These are phyloP conservation scores for Xestia xanthographa DNA, from an alignment of 2,888 invertebrate species.

Conservation along the genomic window DNA sequence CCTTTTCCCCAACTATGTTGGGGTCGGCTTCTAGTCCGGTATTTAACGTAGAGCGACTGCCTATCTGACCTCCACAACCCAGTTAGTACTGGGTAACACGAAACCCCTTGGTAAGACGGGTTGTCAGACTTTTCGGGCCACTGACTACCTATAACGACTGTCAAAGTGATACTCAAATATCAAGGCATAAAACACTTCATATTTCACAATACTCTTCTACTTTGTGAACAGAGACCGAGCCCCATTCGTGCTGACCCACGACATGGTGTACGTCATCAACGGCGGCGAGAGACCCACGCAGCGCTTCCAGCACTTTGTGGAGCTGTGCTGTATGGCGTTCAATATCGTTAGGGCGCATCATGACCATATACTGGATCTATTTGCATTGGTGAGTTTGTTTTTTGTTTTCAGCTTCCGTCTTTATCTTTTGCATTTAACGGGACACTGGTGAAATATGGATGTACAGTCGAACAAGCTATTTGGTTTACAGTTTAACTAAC, in stretches of 20 bases:
- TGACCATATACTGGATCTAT: slow-evolving; percentile 96
- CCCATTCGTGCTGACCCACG: slow-evolving; percentile 99
- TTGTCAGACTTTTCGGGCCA: too few relatives aligned
- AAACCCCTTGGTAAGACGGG: too few relatives aligned
- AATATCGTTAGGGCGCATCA: slow-evolving; percentile 98
- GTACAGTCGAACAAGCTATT: too few relatives aligned
- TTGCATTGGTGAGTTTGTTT: slow-evolving; percentile 93
- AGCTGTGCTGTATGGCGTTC: slow-evolving; percentile 99
- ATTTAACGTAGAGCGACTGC: too few relatives aligned
- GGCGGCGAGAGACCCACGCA: slow-evolving; percentile 98
- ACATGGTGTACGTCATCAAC: slow-evolving; percentile 99
- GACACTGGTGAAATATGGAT: too few relatives aligned
- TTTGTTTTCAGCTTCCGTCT: neutral
- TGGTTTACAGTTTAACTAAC: too few relatives aligned
- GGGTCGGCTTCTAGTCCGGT: too few relatives aligned
- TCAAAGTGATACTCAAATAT: neutral
- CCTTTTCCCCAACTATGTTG: too few relatives aligned
- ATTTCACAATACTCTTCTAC: neutral
- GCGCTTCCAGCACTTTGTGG: slow-evolving; percentile 99
- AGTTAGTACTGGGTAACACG: too few relatives aligned
- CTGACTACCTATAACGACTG: too few relatives aligned
- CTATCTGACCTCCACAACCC: too few relatives aligned
- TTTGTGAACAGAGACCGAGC: slow-evolving; percentile 95
- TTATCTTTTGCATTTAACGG: too few relatives aligned
- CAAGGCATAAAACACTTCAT: neutral